Conservation (phyloP, 2,797 vertebrate genomes). For the Aphelocoma californica region DNA sequence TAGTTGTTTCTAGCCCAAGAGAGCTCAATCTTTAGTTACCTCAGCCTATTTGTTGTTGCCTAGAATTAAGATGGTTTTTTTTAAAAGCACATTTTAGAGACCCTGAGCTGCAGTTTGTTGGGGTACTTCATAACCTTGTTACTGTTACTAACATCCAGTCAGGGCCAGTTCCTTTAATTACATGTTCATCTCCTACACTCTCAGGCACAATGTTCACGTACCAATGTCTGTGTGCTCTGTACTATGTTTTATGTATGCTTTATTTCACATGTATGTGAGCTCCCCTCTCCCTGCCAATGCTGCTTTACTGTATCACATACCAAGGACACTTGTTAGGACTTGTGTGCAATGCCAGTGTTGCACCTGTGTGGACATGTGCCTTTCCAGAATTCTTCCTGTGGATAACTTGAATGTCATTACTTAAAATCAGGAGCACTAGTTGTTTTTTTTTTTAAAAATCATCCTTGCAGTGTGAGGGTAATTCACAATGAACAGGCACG, state of each 20-base stretch:
- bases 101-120: neutral
- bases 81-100: neutral
- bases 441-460: neutral
- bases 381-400: neutral
- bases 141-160: neutral
- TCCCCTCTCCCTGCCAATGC: neutral
- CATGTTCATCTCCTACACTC: neutral
- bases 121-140: neutral
- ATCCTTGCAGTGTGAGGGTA: neutral
- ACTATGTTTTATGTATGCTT: neutral
- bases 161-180: neutral
- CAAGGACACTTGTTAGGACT: neutral
- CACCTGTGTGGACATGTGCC: neutral
- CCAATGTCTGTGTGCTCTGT: neutral
- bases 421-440: neutral
- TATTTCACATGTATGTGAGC: neutral
- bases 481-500: neutral
- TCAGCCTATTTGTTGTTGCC: neutral
- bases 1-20: constrained; percentile 11
- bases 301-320: neutral
- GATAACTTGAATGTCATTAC: neutral
- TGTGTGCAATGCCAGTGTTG: neutral
- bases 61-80: neutral
- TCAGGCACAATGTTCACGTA: neutral
- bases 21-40: constrained; percentile 8